Evolutionary conservation across 23 tunicate genomes (phyloP).

Genomic region (Trididemnum nubilum): DNA sequence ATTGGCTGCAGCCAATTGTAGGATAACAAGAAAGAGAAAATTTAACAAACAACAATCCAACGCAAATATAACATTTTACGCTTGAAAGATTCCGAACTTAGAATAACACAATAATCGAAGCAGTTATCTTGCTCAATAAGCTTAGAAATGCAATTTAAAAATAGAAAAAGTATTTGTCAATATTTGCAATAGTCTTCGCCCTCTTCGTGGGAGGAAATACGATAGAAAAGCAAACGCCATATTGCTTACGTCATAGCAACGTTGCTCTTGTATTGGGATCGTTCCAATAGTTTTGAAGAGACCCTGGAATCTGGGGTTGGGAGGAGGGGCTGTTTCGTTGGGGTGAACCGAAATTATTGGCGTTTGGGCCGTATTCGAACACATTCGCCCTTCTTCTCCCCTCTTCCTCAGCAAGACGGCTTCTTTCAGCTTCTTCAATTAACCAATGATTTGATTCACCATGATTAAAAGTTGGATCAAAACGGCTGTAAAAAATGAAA

Average conservation of each 20-base stretch:
- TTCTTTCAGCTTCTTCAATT: slow-evolving; percentile 86
- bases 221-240: too few species aligned
- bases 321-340: neutral
- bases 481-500: neutral
- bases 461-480: neutral
- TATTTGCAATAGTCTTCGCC: too few species aligned
- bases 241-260: slow-evolving; percentile 25
- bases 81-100: too few species aligned
- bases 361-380: slow-evolving; percentile 21
- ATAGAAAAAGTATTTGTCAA: too few species aligned
- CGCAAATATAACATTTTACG: too few species aligned
- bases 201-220: too few species aligned
- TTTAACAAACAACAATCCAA: too few species aligned
- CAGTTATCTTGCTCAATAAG: too few species aligned
- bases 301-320: slow-evolving; percentile 32
- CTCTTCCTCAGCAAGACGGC: slow-evolving; percentile 66
- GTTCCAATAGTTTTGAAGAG: slow-evolving; percentile 57
- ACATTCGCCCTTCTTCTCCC: slow-evolving; percentile 60
- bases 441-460: slow-evolving; percentile 70
- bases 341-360: neutral
- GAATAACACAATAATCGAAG: too few species aligned
- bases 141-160: too few species aligned
- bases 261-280: slow-evolving; percentile 78
- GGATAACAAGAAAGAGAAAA: too few species aligned
- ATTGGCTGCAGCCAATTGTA: too few species aligned